A percentile compares a stretch with the other conserved stretches of the same genome.
Conservation (phyloP, 2,113 vertebrate species). For the Todiramphus saurophagus region DNA sequence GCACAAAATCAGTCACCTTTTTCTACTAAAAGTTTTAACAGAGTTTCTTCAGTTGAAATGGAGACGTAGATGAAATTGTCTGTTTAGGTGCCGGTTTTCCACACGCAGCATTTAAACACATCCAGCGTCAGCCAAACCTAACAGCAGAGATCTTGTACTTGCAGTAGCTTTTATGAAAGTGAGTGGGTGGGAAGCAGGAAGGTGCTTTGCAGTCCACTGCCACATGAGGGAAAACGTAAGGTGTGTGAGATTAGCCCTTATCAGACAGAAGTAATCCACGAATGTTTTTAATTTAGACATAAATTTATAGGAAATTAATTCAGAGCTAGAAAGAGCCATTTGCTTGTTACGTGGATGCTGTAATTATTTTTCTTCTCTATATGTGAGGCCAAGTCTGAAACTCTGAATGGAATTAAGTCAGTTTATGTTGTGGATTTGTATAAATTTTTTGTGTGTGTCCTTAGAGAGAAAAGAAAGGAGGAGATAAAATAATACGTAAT, state of each 20-base stretch:
- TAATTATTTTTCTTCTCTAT: not conserved
- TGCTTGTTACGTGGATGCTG: not conserved
- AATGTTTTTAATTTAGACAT: not conserved
- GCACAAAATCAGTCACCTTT: not conserved
- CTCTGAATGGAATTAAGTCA: not conserved
- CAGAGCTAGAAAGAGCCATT: not conserved
- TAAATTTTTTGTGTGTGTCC: not conserved
- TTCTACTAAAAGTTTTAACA: not conserved
- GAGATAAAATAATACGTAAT: not conserved
- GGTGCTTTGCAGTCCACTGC: not conserved
- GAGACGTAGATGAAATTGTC: not conserved
- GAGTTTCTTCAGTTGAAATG: not conserved
- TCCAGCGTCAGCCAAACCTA: not conserved
- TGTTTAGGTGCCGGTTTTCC: not conserved
- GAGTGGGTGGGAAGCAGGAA: not conserved
- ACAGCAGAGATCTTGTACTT: not conserved
- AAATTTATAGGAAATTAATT: not conserved
- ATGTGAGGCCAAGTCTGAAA: not conserved
- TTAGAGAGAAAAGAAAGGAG: not conserved
- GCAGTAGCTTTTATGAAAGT: not conserved
- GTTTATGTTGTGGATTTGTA: not conserved
- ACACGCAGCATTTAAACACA: not conserved
- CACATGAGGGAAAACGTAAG: not conserved
- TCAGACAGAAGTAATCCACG: not conserved
- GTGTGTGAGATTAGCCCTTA: not conserved